Conservation (phyloP, 1,140 invertebrate species). For the Nasonia giraulti region DNA sequence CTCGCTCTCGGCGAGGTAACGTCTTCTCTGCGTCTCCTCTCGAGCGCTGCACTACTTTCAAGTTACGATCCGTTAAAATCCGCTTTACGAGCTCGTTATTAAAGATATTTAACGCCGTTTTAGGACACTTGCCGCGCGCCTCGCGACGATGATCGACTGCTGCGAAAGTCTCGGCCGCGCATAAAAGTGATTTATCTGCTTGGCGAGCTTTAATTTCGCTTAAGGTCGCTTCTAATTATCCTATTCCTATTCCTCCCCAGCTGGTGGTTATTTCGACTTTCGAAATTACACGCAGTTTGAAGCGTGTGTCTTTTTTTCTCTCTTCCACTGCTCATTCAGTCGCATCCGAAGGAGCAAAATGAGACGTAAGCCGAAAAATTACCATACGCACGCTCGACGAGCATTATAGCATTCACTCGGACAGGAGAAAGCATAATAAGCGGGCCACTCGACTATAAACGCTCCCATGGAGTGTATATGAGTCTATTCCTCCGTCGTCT, state of each 20-base stretch:
- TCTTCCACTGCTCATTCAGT: background rate
- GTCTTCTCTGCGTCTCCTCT: conserved; percentile 49
- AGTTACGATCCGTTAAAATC: conserved; percentile 63
- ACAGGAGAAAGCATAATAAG: background rate
- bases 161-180: conserved; percentile 41
- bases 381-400: background rate
- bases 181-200: conserved; percentile 38
- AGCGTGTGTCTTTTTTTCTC: background rate
- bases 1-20: background rate
- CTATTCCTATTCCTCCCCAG: background rate
- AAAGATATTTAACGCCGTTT: conserved; percentile 48
- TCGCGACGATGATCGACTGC: conserved; percentile 23
- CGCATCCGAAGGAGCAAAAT: background rate
- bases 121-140: conserved; percentile 9
- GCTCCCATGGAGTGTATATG: background rate
- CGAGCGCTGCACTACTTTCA: conserved; percentile 52
- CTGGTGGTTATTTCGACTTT: background rate
- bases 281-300: background rate
- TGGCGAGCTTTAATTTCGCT: conserved; percentile 38
- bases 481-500: background rate
- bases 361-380: background rate
- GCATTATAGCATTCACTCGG: too few relatives aligned
- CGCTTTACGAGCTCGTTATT: conserved; percentile 61
- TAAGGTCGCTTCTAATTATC: background rate
- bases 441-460: conserved; percentile 18